Evolutionary conservation across 2,113 vertebrate species (phyloP).

Genomic region (Bubo bubo): DNA sequence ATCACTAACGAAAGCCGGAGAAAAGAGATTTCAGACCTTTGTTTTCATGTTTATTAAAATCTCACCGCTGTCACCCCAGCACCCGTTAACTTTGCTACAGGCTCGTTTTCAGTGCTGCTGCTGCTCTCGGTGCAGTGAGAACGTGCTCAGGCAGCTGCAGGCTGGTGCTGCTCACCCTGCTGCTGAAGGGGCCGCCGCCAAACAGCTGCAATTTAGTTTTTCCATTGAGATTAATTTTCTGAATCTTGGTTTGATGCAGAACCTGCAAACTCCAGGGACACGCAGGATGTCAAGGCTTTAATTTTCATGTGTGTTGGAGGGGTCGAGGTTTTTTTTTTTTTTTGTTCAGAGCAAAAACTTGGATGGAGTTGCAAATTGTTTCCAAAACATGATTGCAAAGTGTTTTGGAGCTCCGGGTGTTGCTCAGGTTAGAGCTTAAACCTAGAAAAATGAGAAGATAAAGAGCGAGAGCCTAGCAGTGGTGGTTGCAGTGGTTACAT

Average conservation of each 20-base stretch:
- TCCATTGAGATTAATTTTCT: background rate
- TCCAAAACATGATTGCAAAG: background rate
- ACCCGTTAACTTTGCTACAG: background rate
- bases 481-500: background rate
- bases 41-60: constrained; percentile 7
- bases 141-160: background rate
- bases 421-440: background rate
- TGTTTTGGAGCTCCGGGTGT: background rate
- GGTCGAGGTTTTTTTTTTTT: background rate
- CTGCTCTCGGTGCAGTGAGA: background rate
- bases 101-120: background rate
- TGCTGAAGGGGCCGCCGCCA: background rate
- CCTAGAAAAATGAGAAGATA: background rate
- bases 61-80: background rate
- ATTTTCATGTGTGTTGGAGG: background rate
- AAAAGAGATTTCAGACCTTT: constrained; percentile 45
- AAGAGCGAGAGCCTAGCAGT: background rate
- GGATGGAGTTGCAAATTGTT: background rate
- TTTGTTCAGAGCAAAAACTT: background rate
- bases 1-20: constrained; percentile 17
- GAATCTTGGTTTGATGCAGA: background rate
- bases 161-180: background rate
- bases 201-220: background rate
- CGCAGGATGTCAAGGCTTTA: background rate
- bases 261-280: background rate